A percentile compares a stretch with the other conserved stretches of the same genome.
Conservation (phyloP, 2,113 vertebrate genomes). For the Varanus komodoensis region DNA sequence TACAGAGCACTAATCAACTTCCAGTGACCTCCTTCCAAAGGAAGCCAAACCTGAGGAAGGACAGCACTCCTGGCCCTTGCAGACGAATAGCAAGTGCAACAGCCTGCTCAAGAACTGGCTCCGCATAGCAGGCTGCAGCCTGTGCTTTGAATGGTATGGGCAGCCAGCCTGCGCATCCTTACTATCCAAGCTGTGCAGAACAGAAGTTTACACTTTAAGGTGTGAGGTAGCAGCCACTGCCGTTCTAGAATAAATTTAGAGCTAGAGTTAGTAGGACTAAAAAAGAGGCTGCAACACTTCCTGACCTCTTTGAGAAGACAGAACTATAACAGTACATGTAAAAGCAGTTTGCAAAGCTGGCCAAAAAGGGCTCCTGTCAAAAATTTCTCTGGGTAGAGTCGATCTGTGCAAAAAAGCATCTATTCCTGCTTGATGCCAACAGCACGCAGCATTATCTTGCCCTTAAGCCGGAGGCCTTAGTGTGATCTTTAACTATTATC, state of each 20-base stretch:
- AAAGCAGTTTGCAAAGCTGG: background rate
- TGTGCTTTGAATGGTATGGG: background rate
- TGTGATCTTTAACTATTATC: background rate
- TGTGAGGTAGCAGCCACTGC: background rate
- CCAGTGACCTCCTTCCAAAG: too few relatives aligned
- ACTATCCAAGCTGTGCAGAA: background rate
- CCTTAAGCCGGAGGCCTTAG: background rate
- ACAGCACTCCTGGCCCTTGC: too few relatives aligned
- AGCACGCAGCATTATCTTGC: background rate
- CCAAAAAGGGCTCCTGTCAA: background rate
- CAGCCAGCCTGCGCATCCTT: background rate
- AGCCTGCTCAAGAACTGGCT: background rate
- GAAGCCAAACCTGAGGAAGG: too few relatives aligned
- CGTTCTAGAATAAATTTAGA: background rate
- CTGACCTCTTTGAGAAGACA: background rate
- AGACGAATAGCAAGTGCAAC: too few relatives aligned
- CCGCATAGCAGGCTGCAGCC: background rate
- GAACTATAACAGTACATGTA: background rate
- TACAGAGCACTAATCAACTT: too few relatives aligned
- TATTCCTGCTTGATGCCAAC: background rate
- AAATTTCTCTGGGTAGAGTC: too few relatives aligned
- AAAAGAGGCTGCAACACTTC: background rate
- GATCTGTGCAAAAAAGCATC: background rate
- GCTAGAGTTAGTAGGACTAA: background rate
- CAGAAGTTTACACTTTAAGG: background rate